A percentile compares a stretch with the other conserved stretches of the same genome.
Evolutionary conservation across 2,113 vertebrate species (phyloP).

Genomic region (Poecile atricapillus): DNA sequence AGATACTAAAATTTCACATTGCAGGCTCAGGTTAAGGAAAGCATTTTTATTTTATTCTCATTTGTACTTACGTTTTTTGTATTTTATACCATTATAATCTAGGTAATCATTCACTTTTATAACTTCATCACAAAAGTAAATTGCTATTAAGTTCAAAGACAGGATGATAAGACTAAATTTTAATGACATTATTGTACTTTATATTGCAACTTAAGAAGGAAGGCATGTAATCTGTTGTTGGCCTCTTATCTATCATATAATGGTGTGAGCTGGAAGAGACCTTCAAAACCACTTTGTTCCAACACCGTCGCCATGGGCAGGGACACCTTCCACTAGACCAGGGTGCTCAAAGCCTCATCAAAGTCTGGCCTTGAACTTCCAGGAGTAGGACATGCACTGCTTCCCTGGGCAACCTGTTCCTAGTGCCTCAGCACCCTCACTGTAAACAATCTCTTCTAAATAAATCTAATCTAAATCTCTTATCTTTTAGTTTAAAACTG

Average conservation of each 20-base stretch:
- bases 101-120: constrained; percentile 23
- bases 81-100: background rate
- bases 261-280: background rate
- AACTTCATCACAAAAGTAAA: background rate
- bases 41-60: background rate
- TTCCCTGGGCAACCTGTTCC: background rate
- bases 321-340: background rate
- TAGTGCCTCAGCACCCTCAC: background rate
- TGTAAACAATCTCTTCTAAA: background rate
- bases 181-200: background rate
- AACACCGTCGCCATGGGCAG: background rate
- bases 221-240: background rate
- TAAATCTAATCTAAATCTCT: background rate
- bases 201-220: background rate
- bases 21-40: background rate
- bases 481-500: background rate
- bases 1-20: background rate
- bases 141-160: background rate
- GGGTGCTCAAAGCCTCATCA: background rate
- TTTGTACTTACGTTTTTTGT: background rate
- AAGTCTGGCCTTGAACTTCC: background rate
- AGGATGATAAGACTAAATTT: background rate
- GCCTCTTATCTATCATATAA: background rate
- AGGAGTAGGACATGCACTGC: background rate
- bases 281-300: background rate